Conservation (phyloP, 2,797 vertebrate genomes). For the Carcharodon carcharias region DNA sequence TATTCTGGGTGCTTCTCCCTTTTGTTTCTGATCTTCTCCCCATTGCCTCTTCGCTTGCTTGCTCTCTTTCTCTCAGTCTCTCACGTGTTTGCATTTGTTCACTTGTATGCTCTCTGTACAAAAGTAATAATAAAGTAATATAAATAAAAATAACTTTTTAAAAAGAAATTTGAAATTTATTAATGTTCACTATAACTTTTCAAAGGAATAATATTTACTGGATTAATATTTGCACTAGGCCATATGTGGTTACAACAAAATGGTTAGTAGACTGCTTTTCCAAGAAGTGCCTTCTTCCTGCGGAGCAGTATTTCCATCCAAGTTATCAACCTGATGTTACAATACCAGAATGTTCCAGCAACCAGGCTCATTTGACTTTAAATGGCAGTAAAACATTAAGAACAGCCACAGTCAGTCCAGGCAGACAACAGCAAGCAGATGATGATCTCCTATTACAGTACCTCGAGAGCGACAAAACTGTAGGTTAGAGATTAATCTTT, state of each 20-base stretch:
- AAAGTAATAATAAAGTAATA: not conserved
- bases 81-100: not conserved
- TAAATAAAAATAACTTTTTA: not conserved
- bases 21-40: not conserved
- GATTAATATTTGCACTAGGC: constrained; percentile 56
- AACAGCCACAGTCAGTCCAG: constrained; percentile 42
- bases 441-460: constrained; percentile 90
- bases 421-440: constrained; percentile 57
- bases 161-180: not conserved
- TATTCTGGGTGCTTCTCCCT: not conserved
- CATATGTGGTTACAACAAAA: constrained; percentile 76
- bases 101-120: not conserved
- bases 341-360: constrained; percentile 55
- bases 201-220: not conserved
- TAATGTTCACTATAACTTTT: not conserved
- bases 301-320: constrained; percentile 69
- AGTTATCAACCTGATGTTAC: constrained; percentile 65
- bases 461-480: constrained; percentile 62
- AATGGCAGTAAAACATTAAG: constrained; percentile 45
- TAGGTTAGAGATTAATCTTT: constrained; percentile 54
- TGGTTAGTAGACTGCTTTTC: constrained; percentile 86
- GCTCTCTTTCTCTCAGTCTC: not conserved
- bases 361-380: constrained; percentile 44
- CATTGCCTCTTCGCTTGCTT: not conserved
- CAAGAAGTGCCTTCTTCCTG: constrained; percentile 70